Percentiles rank a stretch among this genome's conserved stretches.
Evolutionary conservation across 2,888 invertebrate species (phyloP).

Genomic region (Drosophila imparisetae): DNA sequence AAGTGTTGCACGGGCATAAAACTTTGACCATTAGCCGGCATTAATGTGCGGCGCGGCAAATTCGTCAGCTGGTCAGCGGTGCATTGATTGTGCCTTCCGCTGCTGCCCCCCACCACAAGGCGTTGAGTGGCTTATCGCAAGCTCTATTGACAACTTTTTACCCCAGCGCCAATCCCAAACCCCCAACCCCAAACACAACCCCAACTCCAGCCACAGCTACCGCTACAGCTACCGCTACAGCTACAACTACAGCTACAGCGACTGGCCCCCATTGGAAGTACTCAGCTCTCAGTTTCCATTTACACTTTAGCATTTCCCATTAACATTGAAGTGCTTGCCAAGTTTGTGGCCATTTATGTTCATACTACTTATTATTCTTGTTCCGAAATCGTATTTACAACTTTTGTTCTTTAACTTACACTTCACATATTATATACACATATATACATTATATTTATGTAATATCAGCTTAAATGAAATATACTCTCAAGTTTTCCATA

Average conservation of each 20-base stretch:
- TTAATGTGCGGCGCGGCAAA: conserved; percentile 69
- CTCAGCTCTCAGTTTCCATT: conserved; percentile 6
- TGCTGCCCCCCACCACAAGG: conserved; percentile 11
- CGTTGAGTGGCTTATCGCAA: conserved; percentile 50
- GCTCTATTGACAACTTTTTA: conserved; percentile 41
- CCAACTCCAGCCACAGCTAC: not conserved
- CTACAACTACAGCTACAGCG: too few relatives aligned
- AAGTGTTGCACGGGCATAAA: conserved; percentile 77
- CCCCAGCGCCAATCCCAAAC: conserved; percentile 1
- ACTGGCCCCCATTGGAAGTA: not conserved
- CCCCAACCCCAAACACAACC: not conserved
- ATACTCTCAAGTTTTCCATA: not conserved
- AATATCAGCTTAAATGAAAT: not conserved
- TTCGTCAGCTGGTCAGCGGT: conserved; percentile 72
- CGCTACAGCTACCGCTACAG: too few relatives aligned
- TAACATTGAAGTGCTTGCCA: conserved; percentile 11
- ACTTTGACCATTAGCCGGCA: conserved; percentile 75
- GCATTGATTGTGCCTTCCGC: conserved; percentile 51
- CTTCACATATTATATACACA: not conserved
- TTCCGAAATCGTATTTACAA: conserved; percentile 1
- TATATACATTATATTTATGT: not conserved
- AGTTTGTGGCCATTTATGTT: not conserved
- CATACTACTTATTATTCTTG: not conserved
- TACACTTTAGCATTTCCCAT: conserved; percentile 1
- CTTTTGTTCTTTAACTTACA: conserved; percentile 3